Evolutionary conservation across 2,888 invertebrate species (phyloP), one percentile per base, ranked within the genome.

Genomic region (Parasteatoda lunata): DNA sequence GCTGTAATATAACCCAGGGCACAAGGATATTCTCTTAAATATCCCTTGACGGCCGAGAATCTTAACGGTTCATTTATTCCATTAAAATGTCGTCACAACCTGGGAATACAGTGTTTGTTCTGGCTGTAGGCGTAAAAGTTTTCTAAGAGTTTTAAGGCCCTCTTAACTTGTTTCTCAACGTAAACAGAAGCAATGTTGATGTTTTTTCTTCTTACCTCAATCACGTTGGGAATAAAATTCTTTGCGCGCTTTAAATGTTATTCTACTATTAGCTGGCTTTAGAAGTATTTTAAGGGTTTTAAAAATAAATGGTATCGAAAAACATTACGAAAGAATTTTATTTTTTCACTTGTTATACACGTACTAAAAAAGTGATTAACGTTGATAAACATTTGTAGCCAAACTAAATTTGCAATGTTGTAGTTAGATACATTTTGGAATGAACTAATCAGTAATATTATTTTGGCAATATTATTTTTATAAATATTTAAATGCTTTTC

Each of bases 51-150:
- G 75, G 59, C 48, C n/a, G 54, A 47, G 81, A 75, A 81, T 75
- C 75, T 81, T 75, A 69, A 81, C 81, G 75, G 81, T 81, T 81
- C 81, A 81, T 81, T 81, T 81, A 81, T 81, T 75, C 81, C 81
- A 81, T 81, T 81, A 81, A 81, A 81, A 75, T 81, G 73, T 75
- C 81, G 81, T 75, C 75, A 54, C 64, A 54, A 69, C 49, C 69
- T 48, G 81, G 75, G 75, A 80, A 81, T 81, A 64, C 52, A 15
- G 71, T 84, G 72, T 84, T 84, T 84, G 83, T 84, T 77, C 71
- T 84, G 66, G 77, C 83, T 77, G 64, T 15, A 71, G 83, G 83
- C 83, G 65, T 49, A 65, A 77, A 84, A 84, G 77, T 84, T 77
- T 84, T 48, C 59, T n/a, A 15, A 72, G 77, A 77, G 77, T 83